phyloP scores from a whole-genome alignment of 2,888 invertebrate genomes.

The Clitarchus hookeri region DNA sequence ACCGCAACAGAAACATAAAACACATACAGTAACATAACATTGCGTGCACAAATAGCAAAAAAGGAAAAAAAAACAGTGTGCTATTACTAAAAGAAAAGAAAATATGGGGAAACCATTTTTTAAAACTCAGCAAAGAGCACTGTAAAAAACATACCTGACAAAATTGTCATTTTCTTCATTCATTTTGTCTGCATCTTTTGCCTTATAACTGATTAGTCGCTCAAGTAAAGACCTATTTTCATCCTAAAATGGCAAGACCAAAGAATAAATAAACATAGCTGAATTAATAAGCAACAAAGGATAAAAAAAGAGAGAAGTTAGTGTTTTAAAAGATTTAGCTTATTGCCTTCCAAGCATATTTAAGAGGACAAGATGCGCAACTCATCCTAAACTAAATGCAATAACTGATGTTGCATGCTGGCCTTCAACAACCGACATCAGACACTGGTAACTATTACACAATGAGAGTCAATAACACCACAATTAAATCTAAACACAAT shows the following conservation, averaged over 20 bases:
- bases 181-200: conserved; percentile 93
- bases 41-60: conserved; percentile 19
- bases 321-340: no score
- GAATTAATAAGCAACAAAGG: background rate
- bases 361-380: no score
- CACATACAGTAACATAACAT: background rate
- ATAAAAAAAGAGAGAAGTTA: no score
- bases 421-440: no score
- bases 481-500: no score
- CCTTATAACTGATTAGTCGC: conserved; percentile 87
- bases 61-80: conserved; percentile 36
- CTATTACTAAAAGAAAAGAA: conserved; percentile 34
- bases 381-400: no score
- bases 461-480: no score
- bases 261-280: background rate
- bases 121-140: background rate
- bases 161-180: conserved; percentile 96
- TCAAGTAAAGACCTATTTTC: conserved; percentile 86
- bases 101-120: conserved; percentile 25
- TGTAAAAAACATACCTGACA: conserved; percentile 65
- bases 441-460: no score
- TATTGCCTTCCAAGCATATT: no score
- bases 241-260: conserved; percentile 64
- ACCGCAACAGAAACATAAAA: background rate
- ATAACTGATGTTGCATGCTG: no score